phyloP scores from a whole-genome alignment of 2,888 invertebrate genomes.

The Mallateleia sp. region DNA sequence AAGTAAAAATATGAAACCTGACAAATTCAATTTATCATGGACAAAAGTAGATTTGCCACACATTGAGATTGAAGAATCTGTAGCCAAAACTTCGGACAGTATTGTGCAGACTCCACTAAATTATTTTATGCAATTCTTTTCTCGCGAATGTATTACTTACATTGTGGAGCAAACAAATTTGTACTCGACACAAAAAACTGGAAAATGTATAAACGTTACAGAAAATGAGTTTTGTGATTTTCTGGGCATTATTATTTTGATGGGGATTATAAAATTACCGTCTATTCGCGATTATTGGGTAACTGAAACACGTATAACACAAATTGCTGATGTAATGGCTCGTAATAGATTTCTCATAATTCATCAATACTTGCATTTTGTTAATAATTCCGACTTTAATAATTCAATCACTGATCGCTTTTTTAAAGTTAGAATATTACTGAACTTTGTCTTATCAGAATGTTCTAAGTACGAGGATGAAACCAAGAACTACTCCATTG shows the following conservation, averaged over 20 bases:
- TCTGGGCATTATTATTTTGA: too few species aligned
- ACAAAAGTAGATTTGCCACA: too few species aligned
- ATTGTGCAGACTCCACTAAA: too few species aligned
- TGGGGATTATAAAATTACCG: slow-evolving; percentile 10
- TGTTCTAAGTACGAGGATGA: background rate
- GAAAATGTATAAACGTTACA: slow-evolving; percentile 4
- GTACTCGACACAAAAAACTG: slow-evolving; percentile 23
- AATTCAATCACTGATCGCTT: slow-evolving; percentile 1
- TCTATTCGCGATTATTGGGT: slow-evolving; percentile 9
- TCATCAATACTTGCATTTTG: slow-evolving; percentile 18
- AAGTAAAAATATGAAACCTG: too few species aligned
- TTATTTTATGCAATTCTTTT: too few species aligned
- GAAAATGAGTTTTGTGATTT: too few species aligned
- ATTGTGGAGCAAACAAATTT: too few species aligned
- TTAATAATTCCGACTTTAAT: slow-evolving; percentile 2
- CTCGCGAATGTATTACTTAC: too few species aligned
- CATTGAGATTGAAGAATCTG: too few species aligned
- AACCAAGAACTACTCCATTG: background rate
- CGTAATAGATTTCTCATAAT: background rate
- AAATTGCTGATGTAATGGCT: background rate
- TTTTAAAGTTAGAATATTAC: slow-evolving; percentile 2
- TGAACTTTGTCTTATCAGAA: background rate
- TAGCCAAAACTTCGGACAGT: too few species aligned
- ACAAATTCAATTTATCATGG: too few species aligned
- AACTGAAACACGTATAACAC: background rate